Base-by-base conservation (phyloP, 2,797 vertebrate genomes). In the Sebastes elongatus region DNA sequence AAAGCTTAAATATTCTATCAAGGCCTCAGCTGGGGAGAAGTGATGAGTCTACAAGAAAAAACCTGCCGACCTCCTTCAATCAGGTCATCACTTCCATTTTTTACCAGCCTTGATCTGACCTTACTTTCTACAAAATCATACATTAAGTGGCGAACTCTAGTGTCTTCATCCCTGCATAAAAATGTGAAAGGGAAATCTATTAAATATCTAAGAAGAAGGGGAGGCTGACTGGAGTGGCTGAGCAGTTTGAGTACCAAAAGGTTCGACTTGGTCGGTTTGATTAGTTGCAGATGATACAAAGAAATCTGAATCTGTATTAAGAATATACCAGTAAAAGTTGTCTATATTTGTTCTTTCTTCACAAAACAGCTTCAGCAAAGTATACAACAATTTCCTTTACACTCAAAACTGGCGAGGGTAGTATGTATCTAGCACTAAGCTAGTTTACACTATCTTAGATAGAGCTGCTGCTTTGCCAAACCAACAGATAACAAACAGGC, bases 1-100 rank as follows among this genome's bases (percentile, higher is more conserved):
- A 55, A 67, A 52, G 46, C 53, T 74, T 52, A 78, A 62, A 85
- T 87, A 89, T 85, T 78, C 82, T 83, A 92, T 92, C 83, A 91
- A 83, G 61, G 72, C 53, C 88, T 89, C 86, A 78, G 87, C 74
- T 86, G 86, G 83, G 91, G 62, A 70, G 35, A 74, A 66, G 59
- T 38, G 8, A 73, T 80, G 62, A 78, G 46, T 32, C 62, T 57
- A 70, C 25, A 66, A 49, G 46, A 82, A 63, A 80, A 74, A 27
- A 53, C 27, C 64, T 32, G 28, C 55, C 10, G 18, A 74, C 53
- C 14, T 22, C 7, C 56, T 80, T 76, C 38, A 57, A 38, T 72
- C 30, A 46, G 59, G 59, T 57, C 27, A 49, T 73, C 59, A 27
- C 27, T 42, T 73, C 28, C n/a, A 14, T 76, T 73, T 83, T 53